phyloP scores from a whole-genome alignment of 2,113 vertebrate species.

The Takifugu flavidus region DNA sequence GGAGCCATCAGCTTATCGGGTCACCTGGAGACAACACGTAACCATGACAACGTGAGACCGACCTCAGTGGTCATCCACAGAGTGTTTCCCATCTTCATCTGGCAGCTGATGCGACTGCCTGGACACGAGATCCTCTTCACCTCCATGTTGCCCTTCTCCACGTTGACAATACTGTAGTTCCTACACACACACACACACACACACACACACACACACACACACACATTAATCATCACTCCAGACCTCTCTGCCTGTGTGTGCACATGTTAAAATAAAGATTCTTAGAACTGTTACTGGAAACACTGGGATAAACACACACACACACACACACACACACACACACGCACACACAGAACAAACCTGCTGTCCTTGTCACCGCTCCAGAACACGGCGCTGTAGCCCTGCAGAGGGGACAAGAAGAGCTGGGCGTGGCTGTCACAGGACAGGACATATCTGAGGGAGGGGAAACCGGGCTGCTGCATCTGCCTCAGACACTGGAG shows the following conservation, averaged over 20 bases:
- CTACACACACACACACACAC: conserved; percentile 57
- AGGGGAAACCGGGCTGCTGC: conserved; percentile 90
- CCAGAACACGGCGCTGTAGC: conserved; percentile 89
- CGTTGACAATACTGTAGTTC: conserved; percentile 93
- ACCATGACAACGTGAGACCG: neutral
- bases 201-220: too few relatives aligned
- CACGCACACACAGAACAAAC: conserved; percentile 52
- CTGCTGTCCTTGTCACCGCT: conserved; percentile 83
- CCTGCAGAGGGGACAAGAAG: conserved; percentile 86
- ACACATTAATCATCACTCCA: too few relatives aligned
- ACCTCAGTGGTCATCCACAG: conserved; percentile 96
- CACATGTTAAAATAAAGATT: too few relatives aligned
- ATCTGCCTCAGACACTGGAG: conserved; percentile 84
- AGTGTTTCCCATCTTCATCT: conserved; percentile 84
- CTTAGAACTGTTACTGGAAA: too few relatives aligned
- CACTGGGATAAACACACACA: too few relatives aligned
- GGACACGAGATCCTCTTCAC: conserved; percentile 87
- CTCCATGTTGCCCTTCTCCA: conserved; percentile 87
- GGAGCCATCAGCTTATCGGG: too few relatives aligned
- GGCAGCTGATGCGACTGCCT: conserved; percentile 86
- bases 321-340: too few relatives aligned
- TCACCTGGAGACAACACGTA: too few relatives aligned
- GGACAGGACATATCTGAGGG: conserved; percentile 82
- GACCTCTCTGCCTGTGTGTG: too few relatives aligned
- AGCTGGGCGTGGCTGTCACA: conserved; percentile 85